These are phyloP conservation scores for Ibycter americanus DNA, from an alignment of 2,797 vertebrate genomes.

Conservation along the genomic window DNA sequence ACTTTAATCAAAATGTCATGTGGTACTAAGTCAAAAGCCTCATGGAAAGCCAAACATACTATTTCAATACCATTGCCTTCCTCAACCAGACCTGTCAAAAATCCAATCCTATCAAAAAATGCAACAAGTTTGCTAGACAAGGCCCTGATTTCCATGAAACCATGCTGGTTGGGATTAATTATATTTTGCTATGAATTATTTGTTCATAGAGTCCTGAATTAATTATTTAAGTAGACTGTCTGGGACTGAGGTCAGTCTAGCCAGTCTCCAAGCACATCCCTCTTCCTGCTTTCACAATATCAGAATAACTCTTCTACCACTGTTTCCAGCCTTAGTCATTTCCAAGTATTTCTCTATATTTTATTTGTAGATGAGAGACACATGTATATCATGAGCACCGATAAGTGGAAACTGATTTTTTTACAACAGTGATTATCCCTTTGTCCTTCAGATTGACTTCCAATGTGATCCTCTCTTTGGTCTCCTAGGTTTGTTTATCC, in stretches of 20 bases:
- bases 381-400: background rate
- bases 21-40: background rate
- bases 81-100: conserved; percentile 2
- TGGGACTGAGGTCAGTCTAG: conserved; percentile 52
- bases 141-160: background rate
- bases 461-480: background rate
- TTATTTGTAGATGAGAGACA: background rate
- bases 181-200: conserved; percentile 54
- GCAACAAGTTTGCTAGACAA: background rate
- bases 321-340: background rate
- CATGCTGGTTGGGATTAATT: conserved; percentile 6
- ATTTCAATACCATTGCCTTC: background rate
- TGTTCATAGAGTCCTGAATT: conserved; percentile 36
- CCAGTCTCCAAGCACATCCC: background rate
- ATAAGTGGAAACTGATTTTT: background rate
- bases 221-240: conserved; percentile 57
- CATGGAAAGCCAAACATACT: background rate
- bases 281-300: background rate
- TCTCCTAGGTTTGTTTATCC: background rate
- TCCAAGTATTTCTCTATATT: background rate
- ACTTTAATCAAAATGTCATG: conserved; percentile 38
- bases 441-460: background rate
- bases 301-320: background rate
- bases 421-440: background rate
- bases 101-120: background rate